These are phyloP conservation scores for Lepilemur ruficaudatus DNA, from an alignment of 2,797 vertebrate species.

Conservation along the genomic window DNA sequence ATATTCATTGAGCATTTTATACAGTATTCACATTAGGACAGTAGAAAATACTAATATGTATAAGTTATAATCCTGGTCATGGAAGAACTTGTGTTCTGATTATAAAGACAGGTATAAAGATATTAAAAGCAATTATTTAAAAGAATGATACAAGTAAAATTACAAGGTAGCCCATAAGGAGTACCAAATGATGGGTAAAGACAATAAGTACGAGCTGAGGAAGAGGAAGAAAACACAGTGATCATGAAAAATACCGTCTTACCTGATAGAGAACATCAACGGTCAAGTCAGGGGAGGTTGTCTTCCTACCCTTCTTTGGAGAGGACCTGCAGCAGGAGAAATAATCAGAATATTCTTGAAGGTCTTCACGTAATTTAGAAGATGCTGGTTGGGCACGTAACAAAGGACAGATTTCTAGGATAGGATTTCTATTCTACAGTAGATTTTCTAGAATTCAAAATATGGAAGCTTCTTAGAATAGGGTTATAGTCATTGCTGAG, in stretches of 20 bases:
- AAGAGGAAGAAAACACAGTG: background rate
- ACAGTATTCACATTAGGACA: background rate
- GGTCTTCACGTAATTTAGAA: background rate
- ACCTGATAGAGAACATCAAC: background rate
- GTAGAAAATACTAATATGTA: background rate
- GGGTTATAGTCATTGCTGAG: background rate
- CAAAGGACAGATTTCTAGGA: background rate
- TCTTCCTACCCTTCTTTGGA: background rate
- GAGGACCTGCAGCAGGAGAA: background rate
- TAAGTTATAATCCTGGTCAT: background rate
- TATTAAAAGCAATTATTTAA: background rate
- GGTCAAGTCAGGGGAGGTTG: background rate
- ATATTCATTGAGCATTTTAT: background rate
- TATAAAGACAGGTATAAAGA: background rate
- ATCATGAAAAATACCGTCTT: background rate
- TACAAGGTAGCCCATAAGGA: background rate
- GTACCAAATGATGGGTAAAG: background rate
- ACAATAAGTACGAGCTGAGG: background rate
- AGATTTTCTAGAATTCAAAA: slow-evolving; percentile 30
- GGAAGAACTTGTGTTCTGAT: background rate
- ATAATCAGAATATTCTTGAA: background rate
- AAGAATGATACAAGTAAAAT: background rate
- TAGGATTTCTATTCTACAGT: background rate
- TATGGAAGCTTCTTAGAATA: background rate
- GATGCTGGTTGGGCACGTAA: background rate